Conservation (phyloP, 2,888 invertebrate genomes). For the Pardosa pseudoannulata region DNA sequence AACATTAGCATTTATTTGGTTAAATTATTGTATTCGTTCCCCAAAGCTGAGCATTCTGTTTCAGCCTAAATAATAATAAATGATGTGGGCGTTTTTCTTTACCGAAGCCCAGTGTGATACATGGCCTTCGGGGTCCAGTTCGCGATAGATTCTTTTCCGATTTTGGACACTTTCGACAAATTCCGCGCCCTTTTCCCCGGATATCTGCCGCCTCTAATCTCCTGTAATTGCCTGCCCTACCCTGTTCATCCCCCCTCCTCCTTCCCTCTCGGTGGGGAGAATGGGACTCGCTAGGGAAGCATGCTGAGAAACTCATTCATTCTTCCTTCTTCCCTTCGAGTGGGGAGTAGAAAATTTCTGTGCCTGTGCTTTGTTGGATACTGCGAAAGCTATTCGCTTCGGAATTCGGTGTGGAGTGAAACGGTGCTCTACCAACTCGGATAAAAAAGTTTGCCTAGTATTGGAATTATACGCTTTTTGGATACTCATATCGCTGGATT, state of each 20-base stretch:
- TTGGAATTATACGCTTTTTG: too few species aligned
- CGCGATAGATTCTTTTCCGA: not conserved
- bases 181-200: not conserved
- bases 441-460: too few species aligned
- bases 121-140: not conserved
- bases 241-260: not conserved
- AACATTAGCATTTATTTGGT: too few species aligned
- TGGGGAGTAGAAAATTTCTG: too few species aligned
- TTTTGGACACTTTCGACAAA: conserved; percentile 1
- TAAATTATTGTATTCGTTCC: too few species aligned
- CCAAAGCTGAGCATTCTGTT: too few species aligned
- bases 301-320: conserved; percentile 6
- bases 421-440: too few species aligned
- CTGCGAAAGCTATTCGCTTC: too few species aligned
- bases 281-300: not conserved
- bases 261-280: not conserved
- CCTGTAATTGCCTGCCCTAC: conserved; percentile 38
- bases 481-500: too few species aligned
- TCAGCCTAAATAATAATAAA: too few species aligned
- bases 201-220: conserved; percentile 24
- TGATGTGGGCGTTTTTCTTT: not conserved
- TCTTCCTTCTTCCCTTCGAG: not conserved
- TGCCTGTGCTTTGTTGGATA: too few species aligned
- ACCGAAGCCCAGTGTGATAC: not conserved
- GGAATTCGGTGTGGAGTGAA: too few species aligned